Conservation (phyloP, 2,888 invertebrate genomes). For the Craniophora ligustri region DNA sequence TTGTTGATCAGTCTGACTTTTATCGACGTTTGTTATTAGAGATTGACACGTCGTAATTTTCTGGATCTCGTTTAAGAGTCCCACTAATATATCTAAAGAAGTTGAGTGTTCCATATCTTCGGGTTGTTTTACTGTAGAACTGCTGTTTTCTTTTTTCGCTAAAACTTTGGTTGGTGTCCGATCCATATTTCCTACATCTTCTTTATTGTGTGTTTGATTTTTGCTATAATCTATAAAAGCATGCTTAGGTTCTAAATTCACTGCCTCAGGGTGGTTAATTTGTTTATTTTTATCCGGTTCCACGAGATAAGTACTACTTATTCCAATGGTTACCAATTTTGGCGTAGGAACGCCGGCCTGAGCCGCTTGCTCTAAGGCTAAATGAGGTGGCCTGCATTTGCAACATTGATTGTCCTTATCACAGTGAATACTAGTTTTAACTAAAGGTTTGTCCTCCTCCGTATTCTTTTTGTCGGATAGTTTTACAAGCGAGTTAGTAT, state of each 20-base stretch:
- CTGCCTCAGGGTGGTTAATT: background rate
- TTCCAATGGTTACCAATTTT: conserved; percentile 21
- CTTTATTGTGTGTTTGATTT: conserved; percentile 1
- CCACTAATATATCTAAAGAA: conserved; percentile 79
- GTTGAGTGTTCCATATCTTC: conserved; percentile 67
- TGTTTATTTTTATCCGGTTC: background rate
- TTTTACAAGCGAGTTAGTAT: conserved; percentile 33
- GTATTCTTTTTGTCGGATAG: conserved; percentile 32
- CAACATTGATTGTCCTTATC: conserved; percentile 53
- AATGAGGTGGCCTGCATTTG: conserved; percentile 30
- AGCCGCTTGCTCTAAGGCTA: conserved; percentile 21
- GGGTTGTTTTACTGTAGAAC: conserved; percentile 10
- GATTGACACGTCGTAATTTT: conserved; percentile 76
- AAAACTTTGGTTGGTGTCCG: background rate
- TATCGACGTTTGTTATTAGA: conserved; percentile 52
- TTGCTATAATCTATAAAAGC: conserved; percentile 12
- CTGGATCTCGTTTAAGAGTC: conserved; percentile 80
- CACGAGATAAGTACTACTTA: conserved; percentile 7
- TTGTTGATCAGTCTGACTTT: conserved; percentile 31
- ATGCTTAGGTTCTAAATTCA: conserved; percentile 4
- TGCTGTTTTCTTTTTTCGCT: conserved; percentile 13
- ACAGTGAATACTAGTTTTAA: conserved; percentile 20
- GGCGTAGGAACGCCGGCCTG: conserved; percentile 17
- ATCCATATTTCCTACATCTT: background rate
- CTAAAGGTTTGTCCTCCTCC: background rate